phyloP scores from a whole-genome alignment of 23 tunicate species.

The Clavelina lepadiformis region DNA sequence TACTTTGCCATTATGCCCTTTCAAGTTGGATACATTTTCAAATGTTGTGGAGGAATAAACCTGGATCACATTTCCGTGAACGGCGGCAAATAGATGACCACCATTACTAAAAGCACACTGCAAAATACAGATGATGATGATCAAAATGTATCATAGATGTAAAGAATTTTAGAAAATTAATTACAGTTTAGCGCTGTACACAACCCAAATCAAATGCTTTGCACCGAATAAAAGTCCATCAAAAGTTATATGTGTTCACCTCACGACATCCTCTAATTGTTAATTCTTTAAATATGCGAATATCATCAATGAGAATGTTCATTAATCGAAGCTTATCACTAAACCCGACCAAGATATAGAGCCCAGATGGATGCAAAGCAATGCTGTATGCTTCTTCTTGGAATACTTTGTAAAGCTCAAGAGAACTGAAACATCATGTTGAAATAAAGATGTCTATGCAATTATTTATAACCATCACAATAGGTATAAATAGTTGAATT shows the following conservation, averaged over 20 bases:
- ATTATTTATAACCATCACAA: no score
- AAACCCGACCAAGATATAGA: conserved; percentile 95
- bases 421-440: conserved; percentile 32
- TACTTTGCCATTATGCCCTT: conserved; percentile 99
- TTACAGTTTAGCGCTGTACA: background rate
- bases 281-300: conserved; percentile 89
- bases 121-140: no score
- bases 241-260: conserved; percentile 25
- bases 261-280: conserved; percentile 97
- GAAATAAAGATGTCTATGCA: no score
- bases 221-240: background rate
- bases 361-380: conserved; percentile 95
- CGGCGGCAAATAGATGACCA: conserved; percentile 98
- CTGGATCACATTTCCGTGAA: conserved; percentile 98
- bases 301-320: conserved; percentile 98
- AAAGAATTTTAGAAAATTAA: background rate
- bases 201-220: background rate
- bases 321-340: conserved; percentile 93
- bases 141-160: no score
- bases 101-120: conserved; percentile 98
- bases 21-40: conserved; percentile 86
- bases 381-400: conserved; percentile 97
- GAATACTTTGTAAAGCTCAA: conserved; percentile 88
- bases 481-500: no score
- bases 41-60: conserved; percentile 90